These are phyloP conservation scores for Palythoa heliodiscus DNA, from an alignment of 92 coral and sea anemone species.

Conservation along the genomic window DNA sequence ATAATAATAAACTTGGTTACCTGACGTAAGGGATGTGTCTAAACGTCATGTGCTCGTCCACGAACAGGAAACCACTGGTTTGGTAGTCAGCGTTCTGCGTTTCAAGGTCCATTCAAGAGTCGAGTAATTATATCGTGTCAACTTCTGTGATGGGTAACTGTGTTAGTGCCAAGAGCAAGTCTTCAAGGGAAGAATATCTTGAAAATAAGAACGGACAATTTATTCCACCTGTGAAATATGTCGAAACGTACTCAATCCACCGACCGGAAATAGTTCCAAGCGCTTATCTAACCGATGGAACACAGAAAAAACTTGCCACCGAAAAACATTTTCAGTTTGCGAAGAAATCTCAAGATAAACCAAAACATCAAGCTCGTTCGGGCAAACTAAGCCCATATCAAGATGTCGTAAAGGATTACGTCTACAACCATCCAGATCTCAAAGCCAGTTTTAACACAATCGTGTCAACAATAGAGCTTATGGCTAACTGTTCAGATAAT, in stretches of 20 bases:
- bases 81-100: neutral
- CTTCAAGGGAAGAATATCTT: neutral
- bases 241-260: neutral
- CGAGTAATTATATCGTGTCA: neutral
- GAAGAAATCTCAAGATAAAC: neutral
- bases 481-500: conserved; percentile 1
- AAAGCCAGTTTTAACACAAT: conserved; percentile 14
- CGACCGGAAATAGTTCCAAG: conserved; percentile 34
- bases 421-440: conserved; percentile 19
- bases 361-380: neutral
- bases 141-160: conserved; percentile 34
- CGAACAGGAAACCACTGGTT: conserved; percentile 4
- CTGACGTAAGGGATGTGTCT: conserved; percentile 10
- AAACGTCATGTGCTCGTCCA: neutral
- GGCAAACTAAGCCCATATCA: neutral
- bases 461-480: conserved; percentile 8
- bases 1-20: neutral
- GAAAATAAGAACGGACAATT: conserved; percentile 6
- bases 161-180: conserved; percentile 25
- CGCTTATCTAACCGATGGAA: neutral
- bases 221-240: conserved; percentile 12
- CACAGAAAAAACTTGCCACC: conserved; percentile 2
- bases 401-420: conserved; percentile 3
- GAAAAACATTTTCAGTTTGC: neutral
- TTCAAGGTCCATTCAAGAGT: neutral